These are phyloP conservation scores for Piscicola geometra DNA, from an alignment of 2,888 invertebrate genomes.

Conservation along the genomic window DNA sequence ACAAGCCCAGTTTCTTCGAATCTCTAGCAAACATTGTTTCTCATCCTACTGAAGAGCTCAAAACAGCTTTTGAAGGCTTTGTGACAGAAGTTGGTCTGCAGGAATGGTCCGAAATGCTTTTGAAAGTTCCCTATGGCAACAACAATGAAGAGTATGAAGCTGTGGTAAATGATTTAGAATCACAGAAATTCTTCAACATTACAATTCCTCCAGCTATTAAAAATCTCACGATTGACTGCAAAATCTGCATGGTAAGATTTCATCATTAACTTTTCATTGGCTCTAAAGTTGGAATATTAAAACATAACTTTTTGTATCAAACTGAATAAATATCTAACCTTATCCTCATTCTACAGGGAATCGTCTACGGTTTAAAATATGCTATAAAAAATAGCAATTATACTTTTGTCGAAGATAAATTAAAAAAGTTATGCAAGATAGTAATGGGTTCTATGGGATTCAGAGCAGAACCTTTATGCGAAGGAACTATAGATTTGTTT, in stretches of 20 bases:
- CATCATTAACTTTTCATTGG: no score
- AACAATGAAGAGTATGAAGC: neutral
- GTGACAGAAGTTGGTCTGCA: neutral
- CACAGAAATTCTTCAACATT: neutral
- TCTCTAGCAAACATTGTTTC: no score
- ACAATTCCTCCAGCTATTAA: conserved; percentile 20
- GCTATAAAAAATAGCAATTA: conserved; percentile 21
- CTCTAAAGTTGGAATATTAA: no score
- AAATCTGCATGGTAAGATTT: conserved; percentile 26
- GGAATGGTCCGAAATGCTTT: neutral
- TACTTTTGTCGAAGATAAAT: neutral
- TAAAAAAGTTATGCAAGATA: conserved; percentile 4
- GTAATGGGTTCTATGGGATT: neutral
- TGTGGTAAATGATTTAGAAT: neutral
- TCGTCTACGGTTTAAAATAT: conserved; percentile 12
- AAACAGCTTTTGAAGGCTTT: conserved; percentile 4
- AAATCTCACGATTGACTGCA: conserved; percentile 15
- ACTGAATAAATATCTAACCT: no score
- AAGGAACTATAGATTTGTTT: conserved; percentile 45
- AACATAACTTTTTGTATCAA: no score
- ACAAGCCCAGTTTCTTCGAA: no score
- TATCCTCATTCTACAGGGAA: conserved; percentile 2
- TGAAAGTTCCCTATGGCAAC: neutral
- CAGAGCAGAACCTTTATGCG: conserved; percentile 28
- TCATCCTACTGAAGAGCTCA: conserved; percentile 2